phyloP scores from a whole-genome alignment of 2,113 vertebrate genomes.

The Pogonocichla stellata region DNA sequence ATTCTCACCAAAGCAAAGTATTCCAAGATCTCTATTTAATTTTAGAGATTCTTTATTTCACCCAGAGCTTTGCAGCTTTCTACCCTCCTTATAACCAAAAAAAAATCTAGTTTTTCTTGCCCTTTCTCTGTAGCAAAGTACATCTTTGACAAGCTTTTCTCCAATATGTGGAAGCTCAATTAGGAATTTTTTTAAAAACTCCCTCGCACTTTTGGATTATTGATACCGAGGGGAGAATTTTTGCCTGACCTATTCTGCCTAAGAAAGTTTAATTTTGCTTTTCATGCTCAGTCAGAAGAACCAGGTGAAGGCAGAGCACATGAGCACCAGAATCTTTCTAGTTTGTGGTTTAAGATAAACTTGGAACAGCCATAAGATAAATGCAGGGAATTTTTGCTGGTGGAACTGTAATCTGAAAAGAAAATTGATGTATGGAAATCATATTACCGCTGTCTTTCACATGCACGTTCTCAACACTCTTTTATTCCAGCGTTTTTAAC shows the following conservation, averaged over 20 bases:
- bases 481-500: conserved; percentile 18
- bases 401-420: neutral
- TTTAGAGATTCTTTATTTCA: neutral
- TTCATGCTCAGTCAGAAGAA: neutral
- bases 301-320: neutral
- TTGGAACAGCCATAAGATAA: neutral
- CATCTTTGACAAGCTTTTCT: rapidly evolving
- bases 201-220: no score
- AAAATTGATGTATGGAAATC: conserved; percentile 37
- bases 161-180: neutral
- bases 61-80: neutral
- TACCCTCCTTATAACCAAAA: neutral
- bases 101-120: neutral
- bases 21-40: neutral
- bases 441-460: neutral
- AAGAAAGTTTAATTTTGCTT: neutral
- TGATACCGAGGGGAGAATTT: neutral
- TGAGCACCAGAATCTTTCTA: neutral
- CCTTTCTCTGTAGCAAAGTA: neutral
- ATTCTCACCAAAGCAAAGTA: neutral
- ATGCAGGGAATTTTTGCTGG: neutral
- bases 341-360: neutral
- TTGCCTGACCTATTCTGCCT: neutral
- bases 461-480: neutral
- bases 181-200: neutral